phyloP scores from a whole-genome alignment of 2,797 vertebrate species.

The Chiloscyllium punctatum region DNA sequence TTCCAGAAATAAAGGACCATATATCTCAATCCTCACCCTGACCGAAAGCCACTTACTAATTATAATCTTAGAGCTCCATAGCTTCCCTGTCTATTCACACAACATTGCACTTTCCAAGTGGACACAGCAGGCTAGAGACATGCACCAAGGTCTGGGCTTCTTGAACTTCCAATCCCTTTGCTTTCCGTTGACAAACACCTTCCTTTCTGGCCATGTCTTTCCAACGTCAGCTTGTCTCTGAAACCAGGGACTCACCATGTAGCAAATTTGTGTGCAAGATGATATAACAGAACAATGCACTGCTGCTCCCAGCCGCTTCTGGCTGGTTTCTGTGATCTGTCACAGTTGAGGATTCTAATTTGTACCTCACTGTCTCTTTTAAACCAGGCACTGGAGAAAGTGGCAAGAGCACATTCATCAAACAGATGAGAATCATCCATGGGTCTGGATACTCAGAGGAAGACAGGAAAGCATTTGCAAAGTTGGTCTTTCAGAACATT shows the following conservation, averaged over 20 bases:
- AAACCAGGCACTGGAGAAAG: slow-evolving; percentile 77
- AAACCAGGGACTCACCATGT: not conserved
- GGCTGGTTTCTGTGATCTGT: not conserved
- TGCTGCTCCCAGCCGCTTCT: not conserved
- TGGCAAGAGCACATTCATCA: slow-evolving; percentile 87
- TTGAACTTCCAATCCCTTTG: not conserved
- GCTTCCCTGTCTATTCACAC: not conserved
- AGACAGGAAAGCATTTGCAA: slow-evolving; percentile 73
- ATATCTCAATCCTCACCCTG: not conserved
- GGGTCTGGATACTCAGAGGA: slow-evolving; percentile 80
- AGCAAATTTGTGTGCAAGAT: not conserved
- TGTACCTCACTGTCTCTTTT: not conserved
- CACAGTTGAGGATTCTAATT: not conserved
- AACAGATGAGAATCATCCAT: slow-evolving; percentile 90
- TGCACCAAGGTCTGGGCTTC: not conserved
- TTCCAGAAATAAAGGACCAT: not conserved
- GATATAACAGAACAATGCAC: not conserved
- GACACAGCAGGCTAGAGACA: not conserved
- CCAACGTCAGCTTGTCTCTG: not conserved
- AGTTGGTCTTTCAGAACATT: slow-evolving; percentile 77
- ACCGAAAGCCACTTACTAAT: not conserved
- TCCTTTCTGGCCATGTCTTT: not conserved
- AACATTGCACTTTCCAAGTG: not conserved
- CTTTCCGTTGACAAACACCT: not conserved
- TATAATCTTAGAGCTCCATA: not conserved